Conservation (phyloP, 2,797 vertebrate species). For the Crenichthys baileyi region DNA sequence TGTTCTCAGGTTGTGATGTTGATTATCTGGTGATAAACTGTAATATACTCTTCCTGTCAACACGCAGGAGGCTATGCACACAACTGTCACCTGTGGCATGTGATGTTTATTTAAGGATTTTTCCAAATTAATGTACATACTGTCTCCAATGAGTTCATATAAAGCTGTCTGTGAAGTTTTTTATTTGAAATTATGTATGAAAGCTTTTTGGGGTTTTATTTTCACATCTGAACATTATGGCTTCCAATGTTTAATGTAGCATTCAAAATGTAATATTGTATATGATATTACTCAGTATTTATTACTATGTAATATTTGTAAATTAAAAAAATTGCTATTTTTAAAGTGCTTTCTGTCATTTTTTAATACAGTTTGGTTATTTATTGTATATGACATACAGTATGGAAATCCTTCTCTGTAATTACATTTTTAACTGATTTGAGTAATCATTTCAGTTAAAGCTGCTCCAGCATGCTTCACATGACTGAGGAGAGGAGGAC, state of each 20-base stretch:
- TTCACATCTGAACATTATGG: constrained; percentile 29
- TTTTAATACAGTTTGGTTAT: background rate
- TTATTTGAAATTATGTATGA: constrained; percentile 50
- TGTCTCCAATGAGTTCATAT: constrained; percentile 23
- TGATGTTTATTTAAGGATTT: constrained; percentile 36
- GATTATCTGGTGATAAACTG: constrained; percentile 29
- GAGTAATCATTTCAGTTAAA: background rate
- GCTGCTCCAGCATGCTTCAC: background rate
- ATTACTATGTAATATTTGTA: constrained; percentile 65
- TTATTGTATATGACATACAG: background rate
- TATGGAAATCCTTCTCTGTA: background rate
- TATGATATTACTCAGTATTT: constrained; percentile 67
- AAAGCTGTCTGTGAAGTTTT: constrained; percentile 46
- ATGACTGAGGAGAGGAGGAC: constrained; percentile 7
- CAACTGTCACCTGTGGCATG: constrained; percentile 31
- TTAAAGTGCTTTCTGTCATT: constrained; percentile 31
- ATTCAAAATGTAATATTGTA: constrained; percentile 31
- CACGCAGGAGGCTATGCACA: constrained; percentile 22
- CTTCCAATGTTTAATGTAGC: constrained; percentile 41
- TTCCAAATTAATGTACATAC: constrained; percentile 35
- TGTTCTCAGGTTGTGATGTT: constrained; percentile 46
- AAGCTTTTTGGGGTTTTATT: constrained; percentile 20
- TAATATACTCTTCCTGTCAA: constrained; percentile 8
- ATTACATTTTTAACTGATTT: background rate
- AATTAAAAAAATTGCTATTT: constrained; percentile 67